These are phyloP conservation scores for Chelon labrosus DNA, from an alignment of 2,797 vertebrate species.

Conservation along the genomic window DNA sequence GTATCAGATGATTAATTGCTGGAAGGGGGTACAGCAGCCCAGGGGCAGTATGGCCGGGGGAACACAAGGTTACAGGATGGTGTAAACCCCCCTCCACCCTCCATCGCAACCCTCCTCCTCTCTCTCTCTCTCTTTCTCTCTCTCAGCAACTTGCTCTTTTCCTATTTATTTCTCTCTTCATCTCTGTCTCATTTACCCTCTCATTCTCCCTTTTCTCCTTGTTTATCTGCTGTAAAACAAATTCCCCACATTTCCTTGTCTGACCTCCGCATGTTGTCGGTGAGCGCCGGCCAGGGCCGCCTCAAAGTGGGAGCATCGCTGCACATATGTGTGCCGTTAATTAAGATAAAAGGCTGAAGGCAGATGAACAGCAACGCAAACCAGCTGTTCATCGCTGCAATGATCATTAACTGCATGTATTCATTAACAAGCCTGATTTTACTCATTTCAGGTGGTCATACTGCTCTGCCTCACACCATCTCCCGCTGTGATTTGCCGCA, in stretches of 20 bases:
- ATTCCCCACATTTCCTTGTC: conserved; percentile 51
- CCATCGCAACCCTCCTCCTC: conserved; percentile 12
- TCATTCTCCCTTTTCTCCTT: conserved; percentile 62
- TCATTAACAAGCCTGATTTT: conserved; percentile 57
- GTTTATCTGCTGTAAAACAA: conserved; percentile 70
- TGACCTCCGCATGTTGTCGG: conserved; percentile 60
- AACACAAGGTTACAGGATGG: conserved; percentile 83
- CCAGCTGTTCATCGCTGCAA: conserved; percentile 76
- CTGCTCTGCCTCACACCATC: conserved; percentile 10
- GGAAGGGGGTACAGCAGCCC: conserved; percentile 77
- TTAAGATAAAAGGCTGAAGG: conserved; percentile 75
- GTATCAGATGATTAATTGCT: conserved; percentile 89
- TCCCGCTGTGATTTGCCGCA: conserved; percentile 37
- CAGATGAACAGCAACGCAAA: conserved; percentile 59
- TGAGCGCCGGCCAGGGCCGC: conserved; percentile 32
- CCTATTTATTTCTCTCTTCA: conserved; percentile 52
- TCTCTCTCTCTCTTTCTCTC: conserved; percentile 23
- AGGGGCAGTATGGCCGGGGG: conserved; percentile 77
- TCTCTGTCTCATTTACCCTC: conserved; percentile 79
- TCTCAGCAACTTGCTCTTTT: conserved; percentile 51
- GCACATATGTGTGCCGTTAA: conserved; percentile 76
- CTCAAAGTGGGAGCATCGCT: conserved; percentile 51
- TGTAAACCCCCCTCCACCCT: conserved; percentile 47
- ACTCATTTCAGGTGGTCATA: conserved; percentile 44
- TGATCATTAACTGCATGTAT: conserved; percentile 66